phyloP scores from a whole-genome alignment of 2,797 vertebrate species.

The Pangasius sanitwongsei region DNA sequence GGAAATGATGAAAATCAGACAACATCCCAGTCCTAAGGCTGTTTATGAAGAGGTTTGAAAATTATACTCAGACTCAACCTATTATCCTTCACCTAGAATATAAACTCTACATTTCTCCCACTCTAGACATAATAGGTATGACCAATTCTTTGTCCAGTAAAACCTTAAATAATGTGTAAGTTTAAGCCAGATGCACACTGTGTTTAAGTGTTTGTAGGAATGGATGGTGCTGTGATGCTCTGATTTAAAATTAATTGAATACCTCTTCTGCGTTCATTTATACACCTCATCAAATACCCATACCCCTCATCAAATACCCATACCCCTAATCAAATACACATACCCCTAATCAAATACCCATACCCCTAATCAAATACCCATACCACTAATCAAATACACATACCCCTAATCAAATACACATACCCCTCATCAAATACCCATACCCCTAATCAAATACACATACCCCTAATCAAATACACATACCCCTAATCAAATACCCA shows the following conservation, averaged over 20 bases:
- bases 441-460: too few relatives aligned
- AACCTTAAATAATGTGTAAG: background rate
- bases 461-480: background rate
- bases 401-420: background rate
- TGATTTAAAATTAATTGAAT: background rate
- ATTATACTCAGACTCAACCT: background rate
- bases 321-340: background rate
- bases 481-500: background rate
- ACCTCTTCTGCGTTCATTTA: background rate
- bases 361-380: background rate
- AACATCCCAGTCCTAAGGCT: background rate
- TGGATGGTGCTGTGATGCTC: background rate
- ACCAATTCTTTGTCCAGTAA: background rate
- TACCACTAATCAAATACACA: background rate
- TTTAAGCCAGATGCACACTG: background rate
- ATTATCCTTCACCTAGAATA: background rate
- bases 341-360: background rate
- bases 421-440: background rate
- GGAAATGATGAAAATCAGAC: background rate
- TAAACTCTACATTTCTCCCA: background rate
- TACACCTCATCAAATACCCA: background rate
- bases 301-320: background rate
- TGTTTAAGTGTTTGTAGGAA: background rate
- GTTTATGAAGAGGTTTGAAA: background rate
- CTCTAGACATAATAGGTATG: background rate